Evolutionary conservation across 2,113 vertebrate genomes (phyloP), one percentile per base, ranked within the genome.

Genomic region (Bufo bufo): DNA sequence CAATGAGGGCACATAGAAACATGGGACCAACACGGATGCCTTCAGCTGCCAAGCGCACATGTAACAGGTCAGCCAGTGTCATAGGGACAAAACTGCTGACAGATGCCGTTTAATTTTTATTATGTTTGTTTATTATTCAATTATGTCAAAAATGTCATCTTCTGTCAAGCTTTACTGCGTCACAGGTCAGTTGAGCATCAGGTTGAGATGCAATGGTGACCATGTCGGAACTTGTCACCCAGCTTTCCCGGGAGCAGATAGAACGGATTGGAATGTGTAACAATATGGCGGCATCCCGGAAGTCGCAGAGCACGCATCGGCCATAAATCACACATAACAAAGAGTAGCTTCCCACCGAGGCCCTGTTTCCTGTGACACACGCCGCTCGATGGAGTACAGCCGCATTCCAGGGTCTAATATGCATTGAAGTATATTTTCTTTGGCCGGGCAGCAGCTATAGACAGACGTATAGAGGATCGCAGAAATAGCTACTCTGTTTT

Each of bases 401-500:
- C n/a, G 13, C 52, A 56, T 79, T 79, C 77, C 77, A 54, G 2
- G 4, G 3, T 23, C 77, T 14, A 43, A 84, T 50, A 49, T 33
- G 49, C 43, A 14, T 16, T 84, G 63, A 84, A 84, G 61, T 52
- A 54, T 84, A 63, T 84, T 84, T 84, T 69, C 33, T 23, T 84
- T 84, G 81, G 81, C 81, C 23, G 16, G 33, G 23, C 2, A 1
- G 12, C 52, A 14, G 20, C 52, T 80, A 80, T 80, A 56, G 77
- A 59, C n/a, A 9, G 54, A 80, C 23, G 20, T 80, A 80, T 80
- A 80, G n/a, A 33, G n/a, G 50, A 58, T 56, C 23, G 54, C 77
- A 80, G 54, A 59, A 80, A 80, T 80, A 80, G 77, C 77, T 23
- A 14, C 54, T 78, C 56, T 78, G 19, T 78, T 78, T 78, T 78